Evolutionary conservation across 2,797 vertebrate genomes (phyloP), one percentile per base, ranked within the genome.

Genomic region (Sebastolobus alascanus): DNA sequence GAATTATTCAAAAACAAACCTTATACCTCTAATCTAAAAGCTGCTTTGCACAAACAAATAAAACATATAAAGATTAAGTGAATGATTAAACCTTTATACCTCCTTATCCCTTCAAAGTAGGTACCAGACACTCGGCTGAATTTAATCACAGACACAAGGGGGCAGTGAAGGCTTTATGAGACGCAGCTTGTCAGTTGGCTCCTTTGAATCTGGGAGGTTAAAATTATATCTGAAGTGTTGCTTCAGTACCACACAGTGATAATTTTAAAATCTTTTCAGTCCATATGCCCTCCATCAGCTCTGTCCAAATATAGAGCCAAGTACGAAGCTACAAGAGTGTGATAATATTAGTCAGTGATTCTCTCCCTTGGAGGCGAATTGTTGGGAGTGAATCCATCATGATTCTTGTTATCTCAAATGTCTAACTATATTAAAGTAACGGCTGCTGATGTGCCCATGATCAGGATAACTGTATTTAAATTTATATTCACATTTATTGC

Each of bases 211-310:
- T 54, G 74, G 68, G 75, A 79, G 67, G 80, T 84, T 82, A 78
- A 81, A 92, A 90, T 94, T 86, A 91, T 84, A 90, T 70, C 73
- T 84, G 84, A 89, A 90, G 89, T 91, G 85, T 90, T 92, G 86
- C 84, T 90, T 86, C 77, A 82, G 82, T 77, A 86, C 86, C 89
- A 83, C 87, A 77, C 84, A 80, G 90, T 74, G 88, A 89, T 90
- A 60, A 89, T 88, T 92, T 91, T 73, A 76, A 93, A 87, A 84
- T 84, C 50, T 80, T 92, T 87, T 90, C 84, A 77, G 79, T 87
- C 88, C 84, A 79, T 78, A 87, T 89, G 83, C 77, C 86, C 70
- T 83, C 76, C 71, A 69, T 89, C 86, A 82, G 80, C 78, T 88
- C 68, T 68, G 78, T 72, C 89, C 82, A 89, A 91, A 90, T 91